These are phyloP conservation scores for Holcopasites calliopsidis DNA, from an alignment of 1,140 invertebrate genomes.

Conservation along the genomic window DNA sequence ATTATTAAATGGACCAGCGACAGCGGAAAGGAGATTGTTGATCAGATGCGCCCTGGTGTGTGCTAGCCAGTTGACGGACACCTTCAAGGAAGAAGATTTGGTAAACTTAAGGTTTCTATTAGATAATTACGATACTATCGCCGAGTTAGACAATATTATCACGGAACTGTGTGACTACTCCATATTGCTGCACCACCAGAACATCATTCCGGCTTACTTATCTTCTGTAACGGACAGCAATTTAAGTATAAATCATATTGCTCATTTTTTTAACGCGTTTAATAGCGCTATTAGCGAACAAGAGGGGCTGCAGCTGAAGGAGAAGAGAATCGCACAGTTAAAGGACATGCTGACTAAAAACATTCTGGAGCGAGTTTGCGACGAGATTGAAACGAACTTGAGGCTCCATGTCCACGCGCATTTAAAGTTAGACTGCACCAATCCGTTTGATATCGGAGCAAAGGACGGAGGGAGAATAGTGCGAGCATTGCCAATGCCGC, in stretches of 20 bases:
- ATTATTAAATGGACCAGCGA: slow-evolving; percentile 82
- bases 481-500: slow-evolving; percentile 60
- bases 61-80: slow-evolving; percentile 77
- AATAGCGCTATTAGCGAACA: slow-evolving; percentile 68
- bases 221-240: slow-evolving; percentile 67
- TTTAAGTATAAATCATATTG: slow-evolving; percentile 67
- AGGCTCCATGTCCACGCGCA: slow-evolving; percentile 94
- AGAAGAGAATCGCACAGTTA: slow-evolving; percentile 62
- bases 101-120: slow-evolving; percentile 69
- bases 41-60: slow-evolving; percentile 81
- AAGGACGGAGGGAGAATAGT: slow-evolving; percentile 72
- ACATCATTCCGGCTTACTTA: slow-evolving; percentile 75
- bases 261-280: slow-evolving; percentile 73
- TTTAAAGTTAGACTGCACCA: slow-evolving; percentile 89
- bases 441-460: slow-evolving; percentile 85
- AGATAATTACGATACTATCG: slow-evolving; percentile 73
- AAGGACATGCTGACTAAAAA: slow-evolving; percentile 76
- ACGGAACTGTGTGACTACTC: slow-evolving; percentile 73
- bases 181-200: slow-evolving; percentile 74
- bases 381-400: slow-evolving; percentile 94
- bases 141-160: slow-evolving; percentile 69
- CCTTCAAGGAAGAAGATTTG: slow-evolving; percentile 73
- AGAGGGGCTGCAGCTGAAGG: slow-evolving; percentile 56
- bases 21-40: slow-evolving; percentile 81
- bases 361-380: slow-evolving; percentile 88